Evolutionary conservation across 2,797 vertebrate species (phyloP).

Genomic region (Champsocephalus gunnari): DNA sequence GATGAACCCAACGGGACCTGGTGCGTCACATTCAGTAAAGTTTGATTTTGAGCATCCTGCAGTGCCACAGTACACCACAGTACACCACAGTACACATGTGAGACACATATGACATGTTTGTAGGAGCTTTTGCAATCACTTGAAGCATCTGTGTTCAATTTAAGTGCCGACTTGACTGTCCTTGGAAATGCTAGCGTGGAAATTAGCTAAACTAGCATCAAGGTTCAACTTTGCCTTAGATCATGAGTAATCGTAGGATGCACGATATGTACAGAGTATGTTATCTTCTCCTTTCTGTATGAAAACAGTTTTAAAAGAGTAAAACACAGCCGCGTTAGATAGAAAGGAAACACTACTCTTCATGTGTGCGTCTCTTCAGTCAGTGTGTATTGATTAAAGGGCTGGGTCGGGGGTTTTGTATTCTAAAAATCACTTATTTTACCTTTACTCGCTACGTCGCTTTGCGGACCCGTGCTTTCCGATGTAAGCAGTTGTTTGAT

Average conservation of each 20-base stretch:
- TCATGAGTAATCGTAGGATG: constrained; percentile 35
- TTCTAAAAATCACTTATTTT: constrained; percentile 58
- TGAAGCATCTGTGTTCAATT: constrained; percentile 41
- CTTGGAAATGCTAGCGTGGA: constrained; percentile 32
- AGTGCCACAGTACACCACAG: constrained; percentile 25
- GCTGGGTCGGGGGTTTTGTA: constrained; percentile 60
- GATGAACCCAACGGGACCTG: constrained; percentile 10
- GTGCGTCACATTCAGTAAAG: background rate
- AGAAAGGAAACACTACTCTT: constrained; percentile 36
- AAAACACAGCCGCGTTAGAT: constrained; percentile 32
- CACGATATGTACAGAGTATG: constrained; percentile 41
- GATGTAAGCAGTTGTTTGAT: constrained; percentile 69
- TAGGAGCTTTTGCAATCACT: constrained; percentile 24
- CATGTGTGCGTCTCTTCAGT: constrained; percentile 38
- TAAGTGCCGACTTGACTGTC: constrained; percentile 41
- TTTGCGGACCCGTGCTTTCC: constrained; percentile 61
- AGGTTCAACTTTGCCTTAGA: constrained; percentile 57
- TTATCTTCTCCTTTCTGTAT: constrained; percentile 41
- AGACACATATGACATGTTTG: constrained; percentile 4
- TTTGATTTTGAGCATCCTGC: constrained; percentile 9
- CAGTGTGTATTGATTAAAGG: constrained; percentile 55
- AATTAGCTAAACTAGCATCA: constrained; percentile 33
- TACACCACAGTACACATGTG: constrained; percentile 22
- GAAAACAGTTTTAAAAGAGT: constrained; percentile 32
- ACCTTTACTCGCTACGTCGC: constrained; percentile 47